Evolutionary conservation across 2,888 invertebrate genomes (phyloP), one percentile per base, ranked within the genome.

Genomic region (Papilio demoleus): DNA sequence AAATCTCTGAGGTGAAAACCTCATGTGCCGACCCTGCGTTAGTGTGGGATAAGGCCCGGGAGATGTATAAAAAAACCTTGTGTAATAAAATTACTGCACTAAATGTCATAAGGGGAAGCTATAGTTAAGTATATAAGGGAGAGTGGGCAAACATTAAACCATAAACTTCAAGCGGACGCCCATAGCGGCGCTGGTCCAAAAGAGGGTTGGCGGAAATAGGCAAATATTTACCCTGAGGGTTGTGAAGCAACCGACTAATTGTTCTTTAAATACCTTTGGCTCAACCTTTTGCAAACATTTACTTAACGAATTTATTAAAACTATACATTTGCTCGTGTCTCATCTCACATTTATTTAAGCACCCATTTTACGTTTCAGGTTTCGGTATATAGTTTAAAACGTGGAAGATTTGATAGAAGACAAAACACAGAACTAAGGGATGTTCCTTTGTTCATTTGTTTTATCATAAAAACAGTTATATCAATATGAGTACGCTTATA

Each of bases 181-280:
- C 84, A 81, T 81, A 85, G 90, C 89, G 86, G 86, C 83, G 80
- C 81, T 81, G 82, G 82, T 75, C 82, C 80, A 81, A 85, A 81
- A 84, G 87, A 89, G 90, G 90, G 90, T 89, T 90, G 90, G 91
- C 90, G 90, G 91, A 87, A 91, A 92, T 81, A 85, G 86, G 82
- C 90, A 89, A 91, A 91, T 90, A 91, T 91, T 92, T 90, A 86
- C 81, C 86, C 81, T 77, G 79, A 87, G 88, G 88, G 88, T 86
- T 87, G 88, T 83, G 83, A 86, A 87, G 89, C 88, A 87, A 83
- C 86, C 88, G 88, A 88, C 92, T 92, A 92, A 92, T 92, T 92
- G 92, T 87, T 90, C 89, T 91, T 90, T 92, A 92, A 92, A 92
- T 90, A 92, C 87, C 87, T 81, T 85, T 77, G 80, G 79, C 88